phyloP scores from a whole-genome alignment of 2,797 vertebrate genomes.

The Smutsia gigantea region DNA sequence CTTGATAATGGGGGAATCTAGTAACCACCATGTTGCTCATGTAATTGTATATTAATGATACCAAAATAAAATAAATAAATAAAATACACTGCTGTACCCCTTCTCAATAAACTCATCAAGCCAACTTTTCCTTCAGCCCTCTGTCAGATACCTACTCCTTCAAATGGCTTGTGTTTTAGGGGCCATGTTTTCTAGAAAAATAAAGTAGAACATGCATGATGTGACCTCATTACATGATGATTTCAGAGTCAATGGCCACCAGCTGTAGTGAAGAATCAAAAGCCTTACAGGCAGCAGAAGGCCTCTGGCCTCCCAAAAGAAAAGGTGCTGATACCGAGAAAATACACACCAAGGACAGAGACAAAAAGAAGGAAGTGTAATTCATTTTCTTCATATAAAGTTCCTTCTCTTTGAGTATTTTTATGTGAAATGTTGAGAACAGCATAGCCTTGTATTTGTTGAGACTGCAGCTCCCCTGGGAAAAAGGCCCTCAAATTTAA shows the following conservation, averaged over 20 bases:
- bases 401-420: slow-evolving; percentile 31
- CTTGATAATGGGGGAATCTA: too few relatives aligned
- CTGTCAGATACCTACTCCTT: background rate
- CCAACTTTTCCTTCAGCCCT: background rate
- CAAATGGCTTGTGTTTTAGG: background rate
- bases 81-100: background rate
- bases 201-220: background rate
- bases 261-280: slow-evolving; percentile 5
- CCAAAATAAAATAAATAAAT: too few relatives aligned
- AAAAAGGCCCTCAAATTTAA: background rate
- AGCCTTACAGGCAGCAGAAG: background rate
- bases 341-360: background rate
- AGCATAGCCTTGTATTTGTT: background rate
- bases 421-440: slow-evolving; percentile 45
- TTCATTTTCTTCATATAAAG: background rate
- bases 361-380: background rate
- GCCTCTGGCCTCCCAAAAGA: background rate
- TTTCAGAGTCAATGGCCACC: slow-evolving; percentile 28
- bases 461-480: background rate
- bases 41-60: too few relatives aligned
- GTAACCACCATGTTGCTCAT: too few relatives aligned
- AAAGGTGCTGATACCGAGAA: background rate
- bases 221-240: background rate
- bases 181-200: slow-evolving; percentile 19
- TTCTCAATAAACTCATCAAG: background rate